Conservation (phyloP, 1,140 invertebrate species). For the Latrodectus geometricus region DNA sequence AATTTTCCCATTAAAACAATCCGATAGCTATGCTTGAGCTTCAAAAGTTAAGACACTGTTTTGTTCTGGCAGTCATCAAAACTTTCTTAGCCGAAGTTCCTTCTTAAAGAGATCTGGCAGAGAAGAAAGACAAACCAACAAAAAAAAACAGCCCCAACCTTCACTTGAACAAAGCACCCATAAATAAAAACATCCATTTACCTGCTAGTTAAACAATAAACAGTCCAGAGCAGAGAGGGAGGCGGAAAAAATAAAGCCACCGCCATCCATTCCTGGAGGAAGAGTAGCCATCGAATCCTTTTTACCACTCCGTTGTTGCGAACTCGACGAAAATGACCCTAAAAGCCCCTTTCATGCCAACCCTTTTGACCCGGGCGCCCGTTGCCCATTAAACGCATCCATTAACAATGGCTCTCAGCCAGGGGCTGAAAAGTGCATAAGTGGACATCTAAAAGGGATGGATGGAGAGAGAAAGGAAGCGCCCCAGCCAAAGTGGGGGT, state of each 20-base stretch:
- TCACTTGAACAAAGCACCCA: slow-evolving; percentile 22
- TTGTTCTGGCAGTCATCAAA: too few relatives aligned
- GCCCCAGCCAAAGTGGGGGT: not conserved
- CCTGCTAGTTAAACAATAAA: slow-evolving; percentile 55
- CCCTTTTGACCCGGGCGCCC: slow-evolving; percentile 53
- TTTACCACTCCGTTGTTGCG: slow-evolving; percentile 12
- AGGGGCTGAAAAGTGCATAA: slow-evolving; percentile 56
- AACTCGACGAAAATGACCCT: slow-evolving; percentile 58
- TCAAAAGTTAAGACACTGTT: too few relatives aligned
- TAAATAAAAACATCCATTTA: slow-evolving; percentile 51
- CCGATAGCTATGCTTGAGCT: too few relatives aligned
- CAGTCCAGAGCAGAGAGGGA: not conserved
- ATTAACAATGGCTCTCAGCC: slow-evolving; percentile 57
- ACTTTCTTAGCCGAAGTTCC: too few relatives aligned
- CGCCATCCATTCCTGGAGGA: not conserved
- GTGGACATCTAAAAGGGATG: slow-evolving; percentile 55
- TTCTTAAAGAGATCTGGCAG: too few relatives aligned
- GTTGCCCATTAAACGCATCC: slow-evolving; percentile 48
- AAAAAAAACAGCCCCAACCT: not conserved
- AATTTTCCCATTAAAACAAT: too few relatives aligned
- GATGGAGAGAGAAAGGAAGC: not conserved
- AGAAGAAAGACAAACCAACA: not conserved
- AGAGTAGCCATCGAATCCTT: not conserved
- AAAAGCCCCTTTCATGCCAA: slow-evolving; percentile 41
- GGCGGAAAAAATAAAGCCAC: not conserved